Base-by-base conservation (phyloP, 2,797 vertebrate genomes). In the Eupleurogrammus muticus region DNA sequence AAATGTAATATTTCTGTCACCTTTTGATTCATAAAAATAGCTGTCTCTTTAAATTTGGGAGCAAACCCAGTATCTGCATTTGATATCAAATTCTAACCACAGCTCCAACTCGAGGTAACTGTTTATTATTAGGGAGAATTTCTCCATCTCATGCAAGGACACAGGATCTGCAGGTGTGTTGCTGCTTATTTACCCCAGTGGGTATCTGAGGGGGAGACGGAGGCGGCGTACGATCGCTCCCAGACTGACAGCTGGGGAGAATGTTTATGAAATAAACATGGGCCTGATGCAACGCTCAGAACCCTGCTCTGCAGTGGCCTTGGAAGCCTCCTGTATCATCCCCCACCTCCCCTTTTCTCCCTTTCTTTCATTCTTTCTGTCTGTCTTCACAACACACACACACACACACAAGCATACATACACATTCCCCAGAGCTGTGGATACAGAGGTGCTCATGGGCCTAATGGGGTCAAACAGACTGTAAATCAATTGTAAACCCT, bases 251-350 rank as follows among this genome's bases (percentile, higher is more conserved):
- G 90, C 85, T 89, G 80, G 83, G 84, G 83, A 85, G 89, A 90
- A 44, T 88, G 77, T 90, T 87, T 90, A 91, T 93, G 85, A 92
- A 93, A 93, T 91, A 93, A 94, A 93, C 87, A 92, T 92, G 87
- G 88, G 76, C 80, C 90, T 92, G 88, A 92, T 91, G 91, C 90
- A 91, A 91, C 13, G 73, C 77, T 89, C 82, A 82, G 83, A 91
- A 88, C 80, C 75, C 61, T 65, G 70, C 82, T 82, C 77, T 72
- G 85, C 82, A 73, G 82, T 88, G 89, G 90, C 87, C 89, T 90
- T 85, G 86, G 87, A 88, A 85, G 83, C 79, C 77, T 86, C 69
- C 57, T 69, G 70, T 80, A 85, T 73, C 84, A 75, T 56, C 79
- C 79, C 70, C 70, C 34, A 58, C 54, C 67, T 23, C 24, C 57